Evolutionary conservation across 2,797 vertebrate species (phyloP), one percentile per base, ranked within the genome.

Genomic region (Chiloscyllium punctatum): DNA sequence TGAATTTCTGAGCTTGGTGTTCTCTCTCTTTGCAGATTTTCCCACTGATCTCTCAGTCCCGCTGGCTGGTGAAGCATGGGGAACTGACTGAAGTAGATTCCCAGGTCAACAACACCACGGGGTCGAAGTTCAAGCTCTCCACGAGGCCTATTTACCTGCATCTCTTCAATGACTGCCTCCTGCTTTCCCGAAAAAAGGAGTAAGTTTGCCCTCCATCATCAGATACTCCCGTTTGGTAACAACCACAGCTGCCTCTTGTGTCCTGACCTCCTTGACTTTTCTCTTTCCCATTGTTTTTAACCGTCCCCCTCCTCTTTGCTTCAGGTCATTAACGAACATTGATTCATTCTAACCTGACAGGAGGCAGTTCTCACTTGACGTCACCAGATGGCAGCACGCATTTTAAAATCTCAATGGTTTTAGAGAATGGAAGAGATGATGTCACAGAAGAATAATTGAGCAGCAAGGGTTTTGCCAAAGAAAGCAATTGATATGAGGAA

Each of bases 21-120:
- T 68, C 51, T 82, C 42, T 69, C 53, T 62, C 95, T 62, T 62
- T 62, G 11, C 94, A 99, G 98, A 99, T 99, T 96, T 99, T 99
- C 96, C 98, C 98, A 8, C 98, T 99, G 95, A 99, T 99, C 96
- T 99, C 98, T 74, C 98, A 99, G 97, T 99, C 98, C 66, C 98
- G 98, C 96, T 99, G 98, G 98, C 96, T 99, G 97, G 98, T 99
- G 95, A 98, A 98, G 96, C 98, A 99, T 0, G 98, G 98, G 1
- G 98, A 99, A 96, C 97, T 99, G 94, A 97, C 98, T 91, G 98
- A 99, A 95, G 97, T 99, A 97, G 98, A 98, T 97, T 98, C 98
- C 18, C 98, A 98, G 86, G 98, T 96, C 77, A 98, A 98, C 97
- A 98, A 97, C 96, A 98, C 98, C 0, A 98, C 98, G 0, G 98